Evolutionary conservation across 2,888 invertebrate species (phyloP).

Genomic region (Cephus sareptanus): DNA sequence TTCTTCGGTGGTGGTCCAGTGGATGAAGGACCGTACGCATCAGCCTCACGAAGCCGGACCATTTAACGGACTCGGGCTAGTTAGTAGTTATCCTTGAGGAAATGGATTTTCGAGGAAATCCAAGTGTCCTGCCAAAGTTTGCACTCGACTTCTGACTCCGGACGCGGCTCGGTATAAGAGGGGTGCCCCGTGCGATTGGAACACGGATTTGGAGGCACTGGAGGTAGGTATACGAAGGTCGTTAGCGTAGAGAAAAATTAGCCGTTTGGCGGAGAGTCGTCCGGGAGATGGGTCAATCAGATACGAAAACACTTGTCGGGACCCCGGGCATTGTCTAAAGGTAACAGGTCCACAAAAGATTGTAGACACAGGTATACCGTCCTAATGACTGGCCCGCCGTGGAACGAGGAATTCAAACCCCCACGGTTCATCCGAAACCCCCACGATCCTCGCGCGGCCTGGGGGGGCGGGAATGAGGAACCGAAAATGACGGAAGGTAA

Average conservation of each 20-base stretch:
- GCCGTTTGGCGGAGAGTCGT: conserved; percentile 47
- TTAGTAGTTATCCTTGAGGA: too few relatives aligned
- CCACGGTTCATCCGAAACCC: not conserved
- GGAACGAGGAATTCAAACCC: conserved; percentile 42
- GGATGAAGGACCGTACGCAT: conserved; percentile 1
- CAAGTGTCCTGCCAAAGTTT: too few relatives aligned
- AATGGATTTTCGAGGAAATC: too few relatives aligned
- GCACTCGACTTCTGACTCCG: too few relatives aligned
- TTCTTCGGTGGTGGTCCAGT: not conserved
- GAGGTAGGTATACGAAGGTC: conserved; percentile 49
- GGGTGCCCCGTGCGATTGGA: too few relatives aligned
- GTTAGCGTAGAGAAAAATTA: conserved; percentile 57
- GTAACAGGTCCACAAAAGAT: conserved; percentile 49
- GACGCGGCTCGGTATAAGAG: too few relatives aligned
- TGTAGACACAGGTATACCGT: conserved; percentile 57
- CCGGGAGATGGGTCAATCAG: conserved; percentile 60
- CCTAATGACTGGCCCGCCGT: conserved; percentile 48
- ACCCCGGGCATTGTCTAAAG: conserved; percentile 48
- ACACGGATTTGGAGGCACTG: too few relatives aligned
- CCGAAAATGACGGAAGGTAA: not conserved
- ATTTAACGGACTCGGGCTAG: too few relatives aligned
- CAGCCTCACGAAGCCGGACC: not conserved
- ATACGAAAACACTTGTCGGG: conserved; percentile 59
- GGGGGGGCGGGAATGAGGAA: not conserved
- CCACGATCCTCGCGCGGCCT: not conserved